phyloP scores from a whole-genome alignment of 2,888 invertebrate species.

The Kuschelorhynchus macadamiae region DNA sequence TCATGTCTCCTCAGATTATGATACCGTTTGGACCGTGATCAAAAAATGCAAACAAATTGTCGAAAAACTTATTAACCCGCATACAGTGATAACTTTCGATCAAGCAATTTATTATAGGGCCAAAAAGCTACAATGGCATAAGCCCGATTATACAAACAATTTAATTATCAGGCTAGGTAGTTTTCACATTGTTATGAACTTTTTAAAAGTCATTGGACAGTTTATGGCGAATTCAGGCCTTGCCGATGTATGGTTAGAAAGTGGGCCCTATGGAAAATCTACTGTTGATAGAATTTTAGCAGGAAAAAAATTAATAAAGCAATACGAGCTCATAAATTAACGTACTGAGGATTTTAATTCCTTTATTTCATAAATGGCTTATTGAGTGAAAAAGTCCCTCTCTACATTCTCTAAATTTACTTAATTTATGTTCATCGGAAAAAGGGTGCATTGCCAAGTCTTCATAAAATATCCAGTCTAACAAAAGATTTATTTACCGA shows the following conservation, averaged over 20 bases:
- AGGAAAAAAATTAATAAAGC: conserved; percentile 46
- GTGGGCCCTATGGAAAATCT: conserved; percentile 42
- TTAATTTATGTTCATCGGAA: too few species aligned
- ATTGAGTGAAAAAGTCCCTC: conserved; percentile 18
- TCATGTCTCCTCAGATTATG: conserved; percentile 43
- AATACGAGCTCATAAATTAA: conserved; percentile 48
- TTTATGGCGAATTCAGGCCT: conserved; percentile 41
- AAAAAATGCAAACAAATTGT: conserved; percentile 35
- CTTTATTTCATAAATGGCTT: conserved; percentile 40
- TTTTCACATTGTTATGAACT: conserved; percentile 48
- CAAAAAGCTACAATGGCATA: conserved; percentile 46
- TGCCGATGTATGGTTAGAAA: conserved; percentile 49
- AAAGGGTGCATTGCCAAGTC: too few species aligned
- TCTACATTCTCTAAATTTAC: too few species aligned
- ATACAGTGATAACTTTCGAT: conserved; percentile 45
- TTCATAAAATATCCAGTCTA: too few species aligned
- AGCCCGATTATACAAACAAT: conserved; percentile 4
- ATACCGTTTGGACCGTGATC: conserved; percentile 46
- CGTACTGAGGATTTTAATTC: conserved; percentile 44
- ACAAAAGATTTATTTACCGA: too few species aligned
- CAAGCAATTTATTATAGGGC: conserved; percentile 50
- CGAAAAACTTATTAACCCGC: background rate
- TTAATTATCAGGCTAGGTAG: conserved; percentile 39
- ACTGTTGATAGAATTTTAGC: conserved; percentile 33
- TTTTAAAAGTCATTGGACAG: conserved; percentile 50